These are phyloP conservation scores for Mormyrus proboscirostris DNA, from an alignment of 2,797 vertebrate species.

Conservation along the genomic window DNA sequence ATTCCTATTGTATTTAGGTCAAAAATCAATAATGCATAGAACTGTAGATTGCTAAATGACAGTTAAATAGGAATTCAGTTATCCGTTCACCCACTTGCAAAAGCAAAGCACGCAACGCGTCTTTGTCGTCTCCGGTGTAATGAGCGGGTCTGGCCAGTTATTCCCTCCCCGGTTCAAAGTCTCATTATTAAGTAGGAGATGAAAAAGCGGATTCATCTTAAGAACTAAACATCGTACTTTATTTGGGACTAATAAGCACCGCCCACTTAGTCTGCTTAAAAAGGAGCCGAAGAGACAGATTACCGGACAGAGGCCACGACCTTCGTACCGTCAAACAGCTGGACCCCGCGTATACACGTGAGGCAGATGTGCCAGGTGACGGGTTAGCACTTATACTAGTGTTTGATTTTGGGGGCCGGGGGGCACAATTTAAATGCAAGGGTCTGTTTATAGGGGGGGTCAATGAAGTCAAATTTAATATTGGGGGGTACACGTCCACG, in stretches of 20 bases:
- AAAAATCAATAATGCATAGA: background rate
- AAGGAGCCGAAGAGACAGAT: background rate
- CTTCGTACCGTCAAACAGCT: background rate
- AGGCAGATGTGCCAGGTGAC: background rate
- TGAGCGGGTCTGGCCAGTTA: background rate
- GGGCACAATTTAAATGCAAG: background rate
- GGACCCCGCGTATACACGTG: background rate
- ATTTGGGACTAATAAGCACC: background rate
- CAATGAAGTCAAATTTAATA: background rate
- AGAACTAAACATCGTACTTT: background rate
- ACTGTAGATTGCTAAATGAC: background rate
- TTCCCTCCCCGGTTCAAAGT: slow-evolving; percentile 4
- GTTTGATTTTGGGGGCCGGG: background rate
- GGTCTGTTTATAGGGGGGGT: background rate
- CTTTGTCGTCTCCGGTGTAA: background rate
- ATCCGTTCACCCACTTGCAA: background rate
- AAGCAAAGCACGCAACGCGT: background rate
- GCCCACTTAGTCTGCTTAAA: background rate
- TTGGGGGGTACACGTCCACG: background rate
- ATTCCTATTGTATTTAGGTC: background rate
- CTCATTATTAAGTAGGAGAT: background rate
- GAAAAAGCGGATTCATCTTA: background rate
- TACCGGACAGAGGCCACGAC: background rate
- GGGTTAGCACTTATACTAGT: background rate
- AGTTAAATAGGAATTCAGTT: background rate